Evolutionary conservation across 2,888 invertebrate species (phyloP), one percentile per base, ranked within the genome.

Genomic region (Mesoligia furuncula): DNA sequence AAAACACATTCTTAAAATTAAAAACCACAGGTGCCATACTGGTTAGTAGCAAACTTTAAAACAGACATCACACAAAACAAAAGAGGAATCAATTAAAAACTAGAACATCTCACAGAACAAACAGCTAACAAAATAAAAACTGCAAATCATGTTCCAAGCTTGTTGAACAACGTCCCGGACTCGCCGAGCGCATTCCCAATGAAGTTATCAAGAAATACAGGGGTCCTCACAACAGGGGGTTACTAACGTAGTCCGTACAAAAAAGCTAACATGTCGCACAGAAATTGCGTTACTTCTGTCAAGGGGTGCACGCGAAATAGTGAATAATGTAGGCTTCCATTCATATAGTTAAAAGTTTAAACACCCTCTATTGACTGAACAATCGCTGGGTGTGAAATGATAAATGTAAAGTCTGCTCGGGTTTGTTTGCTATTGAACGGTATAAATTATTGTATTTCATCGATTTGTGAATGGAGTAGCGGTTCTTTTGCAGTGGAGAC

Each of bases 171-270:
- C 93, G 84, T 94, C 93, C 94, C 79, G 77, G 67, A 84, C 87
- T 84, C 86, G 81, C 85, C 67, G 48, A 83, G 86, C 87, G 89
- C 86, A 90, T 92, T 94, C 88, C 92, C 93, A 96, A 96, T 96
- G 95, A 95, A 96, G 96, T 96, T 96, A 96, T 96, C 96, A 95
- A 95, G 94, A 91, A 92, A 90, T 92, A 91, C 90, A 90, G 92
- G 93, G 94, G 91, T 64, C 75, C 65, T 66, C 90, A 61, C 94
- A 82, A 90, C 92, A 90, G 94, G 95, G 94, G 89, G 59, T n/a
- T 82, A 92, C 92, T 94, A 31, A 79, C 76, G 78, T 57, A 69
- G 84, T 72, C 73, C 65, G 61, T 70, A 89, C 88, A 96, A 96
- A 96, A 96, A 95, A 90, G 85, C 91, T 92, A 92, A 93, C 94